These are phyloP conservation scores for Murina feae DNA, from an alignment of 2,113 vertebrate species.

Conservation along the genomic window DNA sequence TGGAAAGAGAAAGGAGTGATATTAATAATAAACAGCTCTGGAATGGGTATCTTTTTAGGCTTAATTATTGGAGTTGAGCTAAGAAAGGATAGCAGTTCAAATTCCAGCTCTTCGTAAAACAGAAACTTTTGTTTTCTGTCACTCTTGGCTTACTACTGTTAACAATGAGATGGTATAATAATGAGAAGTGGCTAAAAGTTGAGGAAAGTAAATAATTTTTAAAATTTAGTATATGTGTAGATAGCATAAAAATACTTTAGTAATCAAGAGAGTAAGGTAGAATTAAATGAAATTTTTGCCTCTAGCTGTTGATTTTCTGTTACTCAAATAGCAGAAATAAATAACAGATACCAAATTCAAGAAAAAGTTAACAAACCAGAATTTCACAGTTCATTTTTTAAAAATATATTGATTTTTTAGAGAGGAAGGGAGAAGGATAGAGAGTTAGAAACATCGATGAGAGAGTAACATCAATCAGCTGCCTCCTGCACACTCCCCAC, in stretches of 20 bases:
- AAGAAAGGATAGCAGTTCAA: background rate
- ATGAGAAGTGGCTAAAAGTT: background rate
- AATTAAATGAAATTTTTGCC: background rate
- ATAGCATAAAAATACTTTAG: background rate
- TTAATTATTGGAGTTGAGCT: background rate
- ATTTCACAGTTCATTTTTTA: constrained; percentile 18
- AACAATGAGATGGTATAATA: background rate
- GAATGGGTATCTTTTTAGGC: background rate
- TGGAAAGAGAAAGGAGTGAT: background rate
- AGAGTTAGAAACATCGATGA: too few relatives aligned
- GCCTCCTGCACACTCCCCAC: too few relatives aligned
- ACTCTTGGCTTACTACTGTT: background rate
- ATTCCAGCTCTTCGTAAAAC: background rate
- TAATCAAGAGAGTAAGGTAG: background rate
- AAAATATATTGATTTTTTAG: too few relatives aligned
- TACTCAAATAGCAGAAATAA: background rate
- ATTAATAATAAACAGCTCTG: background rate
- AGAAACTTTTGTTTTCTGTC: constrained; percentile 17
- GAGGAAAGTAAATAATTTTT: background rate
- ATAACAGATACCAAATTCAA: background rate
- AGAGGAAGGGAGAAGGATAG: too few relatives aligned
- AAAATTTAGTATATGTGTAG: background rate
- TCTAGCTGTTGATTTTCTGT: background rate
- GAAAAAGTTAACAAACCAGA: constrained; percentile 15
- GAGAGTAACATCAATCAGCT: too few relatives aligned